Evolutionary conservation across 2,797 vertebrate genomes (phyloP).

Genomic region (Denticeps clupeoides): DNA sequence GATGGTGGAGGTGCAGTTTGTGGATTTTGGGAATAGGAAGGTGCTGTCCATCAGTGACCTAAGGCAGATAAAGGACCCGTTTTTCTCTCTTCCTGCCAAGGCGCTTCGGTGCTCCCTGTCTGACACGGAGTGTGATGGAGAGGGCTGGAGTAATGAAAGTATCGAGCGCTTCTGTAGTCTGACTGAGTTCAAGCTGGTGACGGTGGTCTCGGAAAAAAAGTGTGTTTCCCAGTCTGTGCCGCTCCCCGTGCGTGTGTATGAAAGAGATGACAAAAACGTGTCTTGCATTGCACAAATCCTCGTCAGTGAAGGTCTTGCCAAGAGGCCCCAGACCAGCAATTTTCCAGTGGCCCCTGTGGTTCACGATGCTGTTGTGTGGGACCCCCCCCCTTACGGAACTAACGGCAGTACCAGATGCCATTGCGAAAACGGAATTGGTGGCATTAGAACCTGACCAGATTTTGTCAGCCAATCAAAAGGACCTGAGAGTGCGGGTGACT

Average conservation of each 20-base stretch:
- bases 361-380: conserved; percentile 39
- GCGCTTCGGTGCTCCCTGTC: conserved; percentile 74
- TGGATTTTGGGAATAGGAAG: conserved; percentile 72
- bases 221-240: conserved; percentile 4
- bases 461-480: conserved; percentile 37
- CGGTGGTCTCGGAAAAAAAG: conserved; percentile 43
- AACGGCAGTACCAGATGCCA: neutral
- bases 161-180: conserved; percentile 65
- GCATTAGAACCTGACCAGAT: too few species aligned
- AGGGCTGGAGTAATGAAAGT: conserved; percentile 62
- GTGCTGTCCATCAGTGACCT: conserved; percentile 61
- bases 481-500: conserved; percentile 63
- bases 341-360: neutral
- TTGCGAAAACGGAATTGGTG: too few species aligned
- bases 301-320: conserved; percentile 41
- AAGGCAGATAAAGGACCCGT: conserved; percentile 73
- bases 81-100: conserved; percentile 74
- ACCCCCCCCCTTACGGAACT: conserved; percentile 39
- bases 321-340: conserved; percentile 4
- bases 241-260: conserved; percentile 40
- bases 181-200: conserved; percentile 60
- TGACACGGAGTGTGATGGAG: conserved; percentile 56
- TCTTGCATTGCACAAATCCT: conserved; percentile 39
- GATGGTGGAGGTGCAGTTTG: conserved; percentile 68
- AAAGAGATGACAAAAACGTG: conserved; percentile 17